Evolutionary conservation across 2,888 invertebrate species (phyloP), one percentile per base, ranked within the genome.

Genomic region (Acleris emargana): DNA sequence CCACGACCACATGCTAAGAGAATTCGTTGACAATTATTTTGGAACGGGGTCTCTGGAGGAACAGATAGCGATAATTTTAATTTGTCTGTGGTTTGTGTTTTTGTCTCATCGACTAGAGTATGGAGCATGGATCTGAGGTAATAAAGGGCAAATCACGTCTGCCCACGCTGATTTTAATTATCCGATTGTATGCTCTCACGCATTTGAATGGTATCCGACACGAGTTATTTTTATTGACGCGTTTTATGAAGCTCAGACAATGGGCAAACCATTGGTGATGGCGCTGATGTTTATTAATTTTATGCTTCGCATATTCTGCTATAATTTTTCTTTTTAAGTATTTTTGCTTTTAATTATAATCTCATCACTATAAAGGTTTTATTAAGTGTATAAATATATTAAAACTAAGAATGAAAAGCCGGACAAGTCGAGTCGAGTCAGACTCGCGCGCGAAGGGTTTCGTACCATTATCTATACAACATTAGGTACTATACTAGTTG

Each of bases 161-260:
- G 75, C 85, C 84, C 78, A 84, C 84, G 80, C 78, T 67, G 72
- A 75, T 80, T 78, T 82, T 84, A 83, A 86, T 86, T 84, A 86
- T 81, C 71, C 76, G 79, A 81, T 78, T 81, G 81, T 82, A 75
- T 82, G 77, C 76, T 76, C 79, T 80, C 79, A 83, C 81, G 75
- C 74, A 77, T 83, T 77, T 77, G 79, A 84, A 82, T 84, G 76
- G 76, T 70, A 68, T 68, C 71, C 52, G 61, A 59, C 57, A 60
- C 58, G 20, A 55, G 61, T 64, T 67, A 58, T 64, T 67, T 57
- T 66, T 66, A 64, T 67, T 62, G 50, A 61, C 47, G 62, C 25
- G 28, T 67, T 50, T 54, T 45, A 57, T 45, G 17, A 57, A 54
- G 42, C 42, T 42, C 16, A n/a, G n/a, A 54, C 20, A 54, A 54